phyloP scores from a whole-genome alignment of 37 sponge, comb jelly and placozoan genomes.

The Eunapius fragilis region DNA sequence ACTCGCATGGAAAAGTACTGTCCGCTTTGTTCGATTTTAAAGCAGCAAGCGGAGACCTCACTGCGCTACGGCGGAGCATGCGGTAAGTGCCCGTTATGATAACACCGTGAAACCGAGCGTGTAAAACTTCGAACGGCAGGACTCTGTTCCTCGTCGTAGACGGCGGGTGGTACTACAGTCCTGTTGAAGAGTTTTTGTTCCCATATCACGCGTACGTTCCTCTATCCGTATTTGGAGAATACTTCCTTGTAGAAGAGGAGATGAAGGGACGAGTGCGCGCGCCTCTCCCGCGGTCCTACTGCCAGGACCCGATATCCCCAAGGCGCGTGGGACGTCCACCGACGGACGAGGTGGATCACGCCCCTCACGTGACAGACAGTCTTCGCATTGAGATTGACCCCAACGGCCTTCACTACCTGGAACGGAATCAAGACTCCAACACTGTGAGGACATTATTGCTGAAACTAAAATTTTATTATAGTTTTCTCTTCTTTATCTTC shows the following conservation, averaged over 20 bases:
- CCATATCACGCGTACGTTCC: not conserved
- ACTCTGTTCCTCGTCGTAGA: not conserved
- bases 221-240: not conserved
- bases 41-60: not conserved
- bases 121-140: not conserved
- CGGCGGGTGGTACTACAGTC: not conserved
- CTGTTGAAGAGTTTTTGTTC: not conserved
- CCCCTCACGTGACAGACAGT: not conserved
- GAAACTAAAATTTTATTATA: not conserved
- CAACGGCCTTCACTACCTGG: not conserved
- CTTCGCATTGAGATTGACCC: not conserved
- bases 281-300: not conserved
- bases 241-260: not conserved
- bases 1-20: not conserved
- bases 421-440: not conserved
- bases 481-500: not conserved
- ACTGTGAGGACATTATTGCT: not conserved
- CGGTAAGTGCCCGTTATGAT: not conserved
- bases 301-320: not conserved
- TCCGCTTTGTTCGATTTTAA: not conserved
- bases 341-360: not conserved
- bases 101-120: not conserved
- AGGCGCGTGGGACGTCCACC: not conserved
- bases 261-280: not conserved
- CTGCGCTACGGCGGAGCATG: not conserved